Base-by-base conservation (phyloP, 2,113 vertebrate species). In the Tricholaema leucomelas region DNA sequence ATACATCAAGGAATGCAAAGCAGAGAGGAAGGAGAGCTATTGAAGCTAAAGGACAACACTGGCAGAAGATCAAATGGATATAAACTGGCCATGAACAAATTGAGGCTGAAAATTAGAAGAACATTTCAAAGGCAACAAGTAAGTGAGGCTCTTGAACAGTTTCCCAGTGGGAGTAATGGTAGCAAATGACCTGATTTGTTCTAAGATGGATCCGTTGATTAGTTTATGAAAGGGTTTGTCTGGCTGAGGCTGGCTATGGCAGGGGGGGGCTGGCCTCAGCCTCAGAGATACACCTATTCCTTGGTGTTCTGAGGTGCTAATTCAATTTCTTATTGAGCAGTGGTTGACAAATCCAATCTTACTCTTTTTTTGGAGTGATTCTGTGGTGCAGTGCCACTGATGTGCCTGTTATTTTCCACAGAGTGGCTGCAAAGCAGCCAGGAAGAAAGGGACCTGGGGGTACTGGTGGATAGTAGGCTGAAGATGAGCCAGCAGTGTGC, bases 51-150 rank as follows among this genome's bases (percentile, higher is more conserved):
- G 81, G 75, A 92, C 79, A 95, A 66, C 64, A 76, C 0, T 96
- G 93, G 87, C 93, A 91, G 64, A 74, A 77, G 79, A 94, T 92
- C 91, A 95, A 94, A 91, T 87, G 85, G 44, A 59, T 91, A 65
- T 76, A 92, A 94, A 82, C 75, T 80, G 52, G 40, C 60, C 89
- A 73, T 71, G 87, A 93, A 94, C 85, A 96, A 95, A 94, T 20
- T 70, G 71, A 91, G 79, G 40, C 75, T 91, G 79, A 91, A 94
- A 94, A 95, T 77, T 55, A 96, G 94, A 91, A 85, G 71, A 94
- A 82, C 0, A 0, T 90, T 94, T 94, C 91, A 94, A 91, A 94
- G 79, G 79, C 91, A 80, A 77, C 42, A 65, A 86, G 92, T 59
- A 94, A 90, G 58, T 67, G 65, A 94, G 24, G 48, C 65, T 88